phyloP scores from a whole-genome alignment of 2,888 invertebrate genomes.

The Noctua comes region DNA sequence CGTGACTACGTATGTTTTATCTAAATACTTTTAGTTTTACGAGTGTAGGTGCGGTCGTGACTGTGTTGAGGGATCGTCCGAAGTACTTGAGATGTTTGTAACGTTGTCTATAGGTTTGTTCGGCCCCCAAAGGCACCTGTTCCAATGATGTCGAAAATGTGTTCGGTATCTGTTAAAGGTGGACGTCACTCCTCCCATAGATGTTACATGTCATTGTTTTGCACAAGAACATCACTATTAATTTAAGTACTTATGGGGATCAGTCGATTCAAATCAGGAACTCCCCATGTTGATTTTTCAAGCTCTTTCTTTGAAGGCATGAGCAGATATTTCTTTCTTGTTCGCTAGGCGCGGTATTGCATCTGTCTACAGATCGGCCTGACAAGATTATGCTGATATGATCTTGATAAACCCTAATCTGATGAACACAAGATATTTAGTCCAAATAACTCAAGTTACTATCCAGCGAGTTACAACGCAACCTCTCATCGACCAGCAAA shows the following conservation, averaged over 20 bases:
- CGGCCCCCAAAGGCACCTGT: not conserved
- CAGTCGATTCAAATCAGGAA: not conserved
- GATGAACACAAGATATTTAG: not conserved
- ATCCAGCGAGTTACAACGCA: conserved; percentile 13
- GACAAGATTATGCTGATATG: conserved; percentile 5
- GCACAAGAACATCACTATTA: not conserved
- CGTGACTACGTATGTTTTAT: conserved; percentile 60
- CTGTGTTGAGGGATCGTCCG: not conserved
- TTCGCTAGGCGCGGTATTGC: not conserved
- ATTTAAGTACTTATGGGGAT: not conserved
- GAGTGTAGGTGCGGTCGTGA: conserved; percentile 39
- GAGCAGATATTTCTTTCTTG: not conserved
- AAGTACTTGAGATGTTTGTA: conserved; percentile 14
- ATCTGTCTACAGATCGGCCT: not conserved
- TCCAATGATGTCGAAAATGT: not conserved
- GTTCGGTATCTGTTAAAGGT: not conserved
- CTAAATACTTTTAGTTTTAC: conserved; percentile 46
- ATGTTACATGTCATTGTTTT: not conserved
- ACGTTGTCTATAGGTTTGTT: not conserved
- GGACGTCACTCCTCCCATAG: not conserved
- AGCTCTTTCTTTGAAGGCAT: too few species aligned
- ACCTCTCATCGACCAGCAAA: conserved; percentile 19
- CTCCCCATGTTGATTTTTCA: not conserved
- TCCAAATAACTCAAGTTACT: conserved; percentile 12
- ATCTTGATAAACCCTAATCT: conserved; percentile 14